These are phyloP conservation scores for Paraplagusia blochii DNA, from an alignment of 2,113 vertebrate genomes.

Conservation along the genomic window DNA sequence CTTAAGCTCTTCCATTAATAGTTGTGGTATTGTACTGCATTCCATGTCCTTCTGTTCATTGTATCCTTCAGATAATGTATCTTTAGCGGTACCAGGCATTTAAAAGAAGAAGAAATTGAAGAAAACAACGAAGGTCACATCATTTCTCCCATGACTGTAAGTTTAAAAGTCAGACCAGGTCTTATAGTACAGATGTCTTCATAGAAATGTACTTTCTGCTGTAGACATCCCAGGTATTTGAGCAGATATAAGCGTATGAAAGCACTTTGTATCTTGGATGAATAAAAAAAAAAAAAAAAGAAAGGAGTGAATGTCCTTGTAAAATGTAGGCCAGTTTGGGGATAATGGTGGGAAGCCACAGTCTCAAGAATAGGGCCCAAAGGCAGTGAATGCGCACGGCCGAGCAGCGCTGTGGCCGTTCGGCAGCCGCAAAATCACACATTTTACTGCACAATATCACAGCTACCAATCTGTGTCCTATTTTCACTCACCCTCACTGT, in stretches of 20 bases:
- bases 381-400: slow-evolving; percentile 19
- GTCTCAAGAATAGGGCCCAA: slow-evolving; percentile 5
- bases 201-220: no score
- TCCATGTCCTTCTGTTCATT: no score
- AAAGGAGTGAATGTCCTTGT: slow-evolving; percentile 16
- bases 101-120: no score
- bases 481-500: slow-evolving; percentile 51
- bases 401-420: slow-evolving; percentile 26
- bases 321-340: slow-evolving; percentile 31
- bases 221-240: no score
- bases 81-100: no score
- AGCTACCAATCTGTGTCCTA: slow-evolving; percentile 55
- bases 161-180: no score
- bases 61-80: no score
- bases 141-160: no score
- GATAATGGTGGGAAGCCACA: slow-evolving; percentile 15
- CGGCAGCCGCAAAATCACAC: slow-evolving; percentile 37
- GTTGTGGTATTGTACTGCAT: no score
- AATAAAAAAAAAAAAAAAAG: slow-evolving; percentile 1
- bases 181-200: no score
- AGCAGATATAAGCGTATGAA: background rate
- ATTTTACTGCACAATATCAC: slow-evolving; percentile 48
- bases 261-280: background rate
- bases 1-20: no score
- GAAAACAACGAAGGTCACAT: no score